Evolutionary conservation across 2,113 vertebrate species (phyloP).

Genomic region (Platichthys flesus): DNA sequence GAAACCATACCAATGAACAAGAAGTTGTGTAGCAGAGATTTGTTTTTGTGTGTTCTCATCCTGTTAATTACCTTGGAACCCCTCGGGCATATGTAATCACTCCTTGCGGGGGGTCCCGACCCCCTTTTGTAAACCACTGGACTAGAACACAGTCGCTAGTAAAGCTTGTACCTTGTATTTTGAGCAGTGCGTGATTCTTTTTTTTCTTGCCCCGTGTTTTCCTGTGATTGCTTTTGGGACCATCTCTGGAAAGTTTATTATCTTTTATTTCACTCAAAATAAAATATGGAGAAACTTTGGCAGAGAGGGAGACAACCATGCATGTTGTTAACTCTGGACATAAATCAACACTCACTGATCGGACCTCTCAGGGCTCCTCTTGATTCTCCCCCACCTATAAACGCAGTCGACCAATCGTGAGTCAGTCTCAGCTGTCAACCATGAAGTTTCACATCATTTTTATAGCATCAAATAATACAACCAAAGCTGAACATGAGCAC

Average conservation of each 20-base stretch:
- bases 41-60: background rate
- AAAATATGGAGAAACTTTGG: slow-evolving; percentile 14
- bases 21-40: background rate
- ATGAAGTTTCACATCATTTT: no score
- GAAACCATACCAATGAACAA: background rate
- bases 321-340: slow-evolving; percentile 34
- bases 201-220: background rate
- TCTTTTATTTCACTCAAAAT: background rate
- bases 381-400: background rate
- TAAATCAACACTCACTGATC: slow-evolving; percentile 26
- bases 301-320: slow-evolving; percentile 28
- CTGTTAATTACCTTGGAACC: background rate
- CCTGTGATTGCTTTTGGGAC: background rate
- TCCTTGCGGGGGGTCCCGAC: background rate
- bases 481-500: no score
- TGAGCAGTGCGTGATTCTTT: background rate
- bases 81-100: background rate
- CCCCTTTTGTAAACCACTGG: background rate
- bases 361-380: slow-evolving; percentile 11
- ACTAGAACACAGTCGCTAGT: background rate
- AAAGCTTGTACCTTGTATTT: background rate
- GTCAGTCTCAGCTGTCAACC: no score
- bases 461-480: no score
- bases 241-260: slow-evolving; percentile 16
- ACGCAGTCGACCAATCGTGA: no score